Evolutionary conservation across 2,797 vertebrate species (phyloP).

Genomic region (Squalus acanthias): DNA sequence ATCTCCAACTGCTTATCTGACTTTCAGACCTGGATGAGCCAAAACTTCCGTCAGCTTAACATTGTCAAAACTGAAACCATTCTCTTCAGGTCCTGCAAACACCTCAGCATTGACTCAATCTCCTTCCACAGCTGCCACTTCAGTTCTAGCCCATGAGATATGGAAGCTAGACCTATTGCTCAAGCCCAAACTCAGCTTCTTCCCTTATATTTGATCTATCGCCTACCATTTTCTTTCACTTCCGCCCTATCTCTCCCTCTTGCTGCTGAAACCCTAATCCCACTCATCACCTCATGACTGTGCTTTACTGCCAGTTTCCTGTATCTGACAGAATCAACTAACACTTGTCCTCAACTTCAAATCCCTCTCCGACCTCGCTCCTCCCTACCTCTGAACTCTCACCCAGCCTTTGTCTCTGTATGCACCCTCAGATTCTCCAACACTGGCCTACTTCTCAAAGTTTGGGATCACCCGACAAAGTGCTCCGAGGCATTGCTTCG

Average conservation of each 20-base stretch:
- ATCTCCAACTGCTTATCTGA: not conserved
- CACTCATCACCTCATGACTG: not conserved
- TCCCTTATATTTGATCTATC: not conserved
- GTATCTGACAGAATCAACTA: not conserved
- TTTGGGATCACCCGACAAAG: not conserved
- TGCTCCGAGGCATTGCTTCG: not conserved
- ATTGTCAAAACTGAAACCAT: not conserved
- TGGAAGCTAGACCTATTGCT: not conserved
- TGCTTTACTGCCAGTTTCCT: not conserved
- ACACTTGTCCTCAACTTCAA: not conserved
- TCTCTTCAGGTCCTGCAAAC: not conserved
- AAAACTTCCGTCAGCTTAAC: not conserved
- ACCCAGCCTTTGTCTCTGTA: not conserved
- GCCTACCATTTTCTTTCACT: not conserved
- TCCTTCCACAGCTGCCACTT: no score
- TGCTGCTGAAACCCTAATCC: not conserved
- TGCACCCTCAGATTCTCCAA: not conserved
- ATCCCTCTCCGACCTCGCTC: not conserved
- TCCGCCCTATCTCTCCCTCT: not conserved
- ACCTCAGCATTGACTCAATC: not conserved
- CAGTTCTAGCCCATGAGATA: not conserved
- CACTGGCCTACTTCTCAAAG: not conserved
- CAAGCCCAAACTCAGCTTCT: not conserved
- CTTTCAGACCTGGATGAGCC: not conserved
- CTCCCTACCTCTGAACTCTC: not conserved